Evolutionary conservation across 2,888 invertebrate genomes (phyloP).

Genomic region (Noctua pronuba): DNA sequence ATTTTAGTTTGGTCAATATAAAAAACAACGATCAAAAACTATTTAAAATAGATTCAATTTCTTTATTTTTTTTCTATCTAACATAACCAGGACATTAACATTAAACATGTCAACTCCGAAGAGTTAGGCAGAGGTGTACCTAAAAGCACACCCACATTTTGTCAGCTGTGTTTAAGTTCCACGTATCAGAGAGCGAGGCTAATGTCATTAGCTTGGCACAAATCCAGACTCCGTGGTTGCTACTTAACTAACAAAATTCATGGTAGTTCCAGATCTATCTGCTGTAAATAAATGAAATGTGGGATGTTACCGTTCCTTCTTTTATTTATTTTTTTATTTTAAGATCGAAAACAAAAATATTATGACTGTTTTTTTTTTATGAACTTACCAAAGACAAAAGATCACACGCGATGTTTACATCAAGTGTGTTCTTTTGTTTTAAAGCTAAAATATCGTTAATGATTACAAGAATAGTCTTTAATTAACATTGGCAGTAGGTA

Average conservation of each 20-base stretch:
- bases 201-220: no score
- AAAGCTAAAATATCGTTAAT: background rate
- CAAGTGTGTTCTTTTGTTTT: background rate
- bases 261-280: background rate
- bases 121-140: background rate
- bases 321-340: constrained; percentile 2
- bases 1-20: background rate
- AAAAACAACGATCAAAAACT: background rate
- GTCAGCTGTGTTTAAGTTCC: background rate
- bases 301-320: background rate
- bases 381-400: background rate
- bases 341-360: background rate
- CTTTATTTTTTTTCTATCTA: no score
- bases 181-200: background rate
- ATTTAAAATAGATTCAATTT: background rate
- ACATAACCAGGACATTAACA: background rate
- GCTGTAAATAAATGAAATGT: background rate
- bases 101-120: background rate
- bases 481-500: constrained; percentile 1
- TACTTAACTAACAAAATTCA: background rate
- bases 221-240: background rate
- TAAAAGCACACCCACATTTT: background rate
- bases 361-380: background rate
- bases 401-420: background rate
- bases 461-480: background rate